Evolutionary conservation across 2,113 vertebrate genomes (phyloP).

Genomic region (Paradisaea rubra): DNA sequence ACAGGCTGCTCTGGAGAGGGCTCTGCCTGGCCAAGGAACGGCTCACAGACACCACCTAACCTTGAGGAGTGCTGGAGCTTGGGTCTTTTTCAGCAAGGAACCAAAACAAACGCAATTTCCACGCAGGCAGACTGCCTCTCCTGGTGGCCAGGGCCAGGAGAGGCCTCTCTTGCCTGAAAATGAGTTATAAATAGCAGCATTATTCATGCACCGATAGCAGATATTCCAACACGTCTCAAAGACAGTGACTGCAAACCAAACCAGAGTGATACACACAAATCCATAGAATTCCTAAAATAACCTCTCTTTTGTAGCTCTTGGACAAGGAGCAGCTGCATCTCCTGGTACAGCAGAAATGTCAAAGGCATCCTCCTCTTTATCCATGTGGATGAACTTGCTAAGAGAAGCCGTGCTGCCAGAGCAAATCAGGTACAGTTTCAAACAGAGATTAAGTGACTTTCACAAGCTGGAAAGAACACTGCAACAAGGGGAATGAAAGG

Average conservation of each 20-base stretch:
- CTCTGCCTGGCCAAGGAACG: neutral
- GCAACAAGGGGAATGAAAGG: conserved; percentile 36
- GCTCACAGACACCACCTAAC: neutral
- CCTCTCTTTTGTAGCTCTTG: conserved; percentile 1
- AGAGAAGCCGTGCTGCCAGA: conserved; percentile 15
- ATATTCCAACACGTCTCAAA: neutral
- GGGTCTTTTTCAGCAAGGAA: neutral
- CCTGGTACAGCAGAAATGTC: conserved; percentile 7
- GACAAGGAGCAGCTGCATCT: neutral
- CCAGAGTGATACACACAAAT: neutral
- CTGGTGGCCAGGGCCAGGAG: neutral
- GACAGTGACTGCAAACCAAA: neutral
- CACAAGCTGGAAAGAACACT: conserved; percentile 24
- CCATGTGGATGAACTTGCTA: conserved; percentile 1
- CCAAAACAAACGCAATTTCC: rapidly evolving
- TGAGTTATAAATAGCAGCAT: conserved; percentile 6
- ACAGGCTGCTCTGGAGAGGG: neutral
- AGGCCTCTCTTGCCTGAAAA: neutral
- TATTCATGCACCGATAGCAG: neutral
- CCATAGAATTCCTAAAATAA: conserved; percentile 42
- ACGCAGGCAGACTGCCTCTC: neutral
- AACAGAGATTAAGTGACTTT: conserved; percentile 58
- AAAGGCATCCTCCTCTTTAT: conserved; percentile 54
- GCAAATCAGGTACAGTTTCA: conserved; percentile 43
- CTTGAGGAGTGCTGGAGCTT: neutral